Evolutionary conservation across 2,888 invertebrate species (phyloP), one percentile per base, ranked within the genome.

Genomic region (Drosophila kambysellisi): DNA sequence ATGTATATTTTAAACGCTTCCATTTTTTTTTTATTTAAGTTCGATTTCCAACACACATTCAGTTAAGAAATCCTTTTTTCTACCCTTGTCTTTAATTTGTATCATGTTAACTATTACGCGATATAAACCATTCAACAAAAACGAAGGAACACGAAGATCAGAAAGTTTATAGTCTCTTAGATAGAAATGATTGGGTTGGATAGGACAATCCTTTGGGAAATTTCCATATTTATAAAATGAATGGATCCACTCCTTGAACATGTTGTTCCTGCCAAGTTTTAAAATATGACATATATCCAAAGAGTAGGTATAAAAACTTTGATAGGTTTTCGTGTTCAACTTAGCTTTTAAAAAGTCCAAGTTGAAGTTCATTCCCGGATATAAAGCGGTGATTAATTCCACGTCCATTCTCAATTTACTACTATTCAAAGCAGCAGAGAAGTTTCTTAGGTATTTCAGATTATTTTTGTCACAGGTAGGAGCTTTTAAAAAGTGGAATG

Each of bases 261-360:
- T 0, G 5, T 50, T 11, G 3, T 1, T 1, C 0, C 11, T 6
- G 1, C 0, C 1, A 17, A 30, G 9, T 29, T 29, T n/a, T 17
- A n/a, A 0, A 30, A 25, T 25, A 25, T 5, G 0, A 30, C 30
- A 50, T 3, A n/a, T 5, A 11, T 50, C 50, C 17, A 30, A 3
- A 29, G 30, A n/a, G 25, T 17, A 30, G 5, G n/a, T 17, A 50
- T 30, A 30, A 30, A 30, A 50, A 30, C 6, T n/a, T n/a, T 30
- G 3, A n/a, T 11, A 11, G 3, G 3, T 9, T 50, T 30, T 30
- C 30, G 30, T 30, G 1, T 50, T 17, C 9, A 3, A 0, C 0
- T 50, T 50, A 17, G 0, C 9, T 29, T 30, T 17, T 0, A 30
- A 29, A 30, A 50, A 50, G 11, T 20, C 41, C 0, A 0, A 5